A percentile compares a stretch with the other conserved stretches of the same genome.
phyloP scores from a whole-genome alignment of 2,113 vertebrate species.

The Etheostoma spectabile region DNA sequence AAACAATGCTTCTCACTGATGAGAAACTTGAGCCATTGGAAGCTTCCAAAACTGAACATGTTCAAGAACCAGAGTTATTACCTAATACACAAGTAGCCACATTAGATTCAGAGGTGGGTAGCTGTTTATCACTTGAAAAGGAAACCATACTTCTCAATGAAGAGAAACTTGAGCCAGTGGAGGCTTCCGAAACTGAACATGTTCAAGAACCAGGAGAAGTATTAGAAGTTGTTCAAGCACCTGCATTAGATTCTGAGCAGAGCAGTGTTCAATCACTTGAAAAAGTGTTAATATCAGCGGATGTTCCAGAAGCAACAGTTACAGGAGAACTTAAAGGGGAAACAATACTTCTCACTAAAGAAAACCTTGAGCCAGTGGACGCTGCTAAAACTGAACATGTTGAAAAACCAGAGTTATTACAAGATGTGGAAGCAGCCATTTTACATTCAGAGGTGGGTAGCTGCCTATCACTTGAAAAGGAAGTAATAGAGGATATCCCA shows the following conservation, averaged over 20 bases:
- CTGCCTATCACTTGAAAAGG: too few species aligned
- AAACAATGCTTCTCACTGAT: not conserved
- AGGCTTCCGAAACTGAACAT: not conserved
- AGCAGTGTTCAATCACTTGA: not conserved
- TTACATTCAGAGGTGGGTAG: too few species aligned
- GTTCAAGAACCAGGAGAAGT: not conserved
- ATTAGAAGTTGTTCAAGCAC: constrained; percentile 13
- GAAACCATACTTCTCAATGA: not conserved
- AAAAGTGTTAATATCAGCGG: not conserved
- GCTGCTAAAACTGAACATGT: not conserved
- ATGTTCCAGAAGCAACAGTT: not conserved
- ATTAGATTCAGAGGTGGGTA: not conserved
- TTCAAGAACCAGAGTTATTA: not conserved
- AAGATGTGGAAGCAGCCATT: too few species aligned
- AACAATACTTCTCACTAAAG: not conserved
- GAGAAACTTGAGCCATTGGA: not conserved
- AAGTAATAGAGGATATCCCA: not conserved
- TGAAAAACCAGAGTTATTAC: constrained; percentile 12
- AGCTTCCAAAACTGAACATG: constrained; percentile 1
- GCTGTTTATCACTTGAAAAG: not conserved
- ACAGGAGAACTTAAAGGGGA: constrained; percentile 3
- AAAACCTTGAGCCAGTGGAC: not conserved
- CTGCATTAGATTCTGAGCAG: not conserved
- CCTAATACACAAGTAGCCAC: not conserved
- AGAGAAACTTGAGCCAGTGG: not conserved